Evolutionary conservation across 2,797 vertebrate genomes (phyloP).

Genomic region (Semaprochilodus insignis): DNA sequence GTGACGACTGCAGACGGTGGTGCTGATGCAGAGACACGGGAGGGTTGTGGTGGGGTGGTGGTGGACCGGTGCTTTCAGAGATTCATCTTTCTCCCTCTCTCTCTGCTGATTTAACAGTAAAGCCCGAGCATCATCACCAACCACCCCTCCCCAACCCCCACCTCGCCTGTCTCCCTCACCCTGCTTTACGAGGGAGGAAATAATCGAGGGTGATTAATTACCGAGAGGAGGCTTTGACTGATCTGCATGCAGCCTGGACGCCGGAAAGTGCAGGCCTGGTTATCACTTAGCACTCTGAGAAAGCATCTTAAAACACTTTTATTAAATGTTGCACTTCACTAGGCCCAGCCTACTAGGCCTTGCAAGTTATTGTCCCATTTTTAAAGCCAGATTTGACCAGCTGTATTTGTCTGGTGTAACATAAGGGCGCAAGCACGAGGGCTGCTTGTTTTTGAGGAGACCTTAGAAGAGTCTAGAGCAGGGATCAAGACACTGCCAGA

Average conservation of each 20-base stretch:
- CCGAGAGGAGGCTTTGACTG: background rate
- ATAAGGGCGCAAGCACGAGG: background rate
- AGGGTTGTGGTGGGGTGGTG: background rate
- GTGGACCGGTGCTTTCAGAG: slow-evolving; percentile 20
- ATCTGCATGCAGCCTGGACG: background rate
- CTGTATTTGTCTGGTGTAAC: background rate
- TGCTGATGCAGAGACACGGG: background rate
- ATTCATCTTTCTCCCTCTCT: background rate
- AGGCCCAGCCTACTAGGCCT: background rate
- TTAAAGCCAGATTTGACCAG: too few species aligned
- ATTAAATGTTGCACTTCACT: background rate
- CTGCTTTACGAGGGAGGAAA: background rate
- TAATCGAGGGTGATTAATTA: background rate
- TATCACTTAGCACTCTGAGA: background rate
- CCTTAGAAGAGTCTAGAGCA: background rate
- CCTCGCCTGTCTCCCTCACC: background rate
- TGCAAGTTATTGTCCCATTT: background rate
- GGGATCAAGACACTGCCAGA: background rate
- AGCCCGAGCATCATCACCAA: background rate
- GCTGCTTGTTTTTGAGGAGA: background rate
- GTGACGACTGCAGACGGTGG: too few species aligned
- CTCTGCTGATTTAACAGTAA: background rate
- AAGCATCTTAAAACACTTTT: background rate
- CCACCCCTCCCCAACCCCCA: slow-evolving; percentile 1
- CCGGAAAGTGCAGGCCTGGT: background rate